Evolutionary conservation across 2,888 invertebrate species (phyloP).

Genomic region (Heliconius ismenius): DNA sequence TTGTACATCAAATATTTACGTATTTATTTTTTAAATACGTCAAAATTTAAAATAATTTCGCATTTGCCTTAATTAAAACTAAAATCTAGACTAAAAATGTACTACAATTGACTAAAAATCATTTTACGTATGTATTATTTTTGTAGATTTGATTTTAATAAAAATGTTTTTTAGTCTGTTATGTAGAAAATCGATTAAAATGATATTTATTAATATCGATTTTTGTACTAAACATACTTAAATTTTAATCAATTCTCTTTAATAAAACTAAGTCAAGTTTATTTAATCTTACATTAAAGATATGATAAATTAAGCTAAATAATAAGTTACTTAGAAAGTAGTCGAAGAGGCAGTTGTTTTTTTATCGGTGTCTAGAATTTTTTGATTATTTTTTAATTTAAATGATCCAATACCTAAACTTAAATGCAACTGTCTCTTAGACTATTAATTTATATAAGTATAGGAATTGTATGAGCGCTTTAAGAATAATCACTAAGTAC

Average conservation of each 20-base stretch:
- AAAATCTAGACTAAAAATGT: background rate
- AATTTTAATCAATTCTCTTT: slow-evolving; percentile 12
- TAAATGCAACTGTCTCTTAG: slow-evolving; percentile 4
- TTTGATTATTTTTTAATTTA: too few species aligned
- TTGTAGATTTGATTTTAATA: background rate
- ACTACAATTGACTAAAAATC: background rate
- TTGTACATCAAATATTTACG: background rate
- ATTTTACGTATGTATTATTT: background rate
- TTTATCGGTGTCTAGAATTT: background rate
- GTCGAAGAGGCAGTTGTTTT: background rate
- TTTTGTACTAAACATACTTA: slow-evolving; percentile 4
- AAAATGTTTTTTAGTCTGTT: background rate
- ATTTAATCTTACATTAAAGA: slow-evolving; percentile 2
- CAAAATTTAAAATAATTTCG: background rate
- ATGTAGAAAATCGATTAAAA: background rate
- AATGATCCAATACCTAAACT: background rate
- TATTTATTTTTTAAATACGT: background rate
- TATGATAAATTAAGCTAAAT: slow-evolving; percentile 12
- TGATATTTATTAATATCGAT: background rate
- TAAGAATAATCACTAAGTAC: background rate
- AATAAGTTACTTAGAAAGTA: background rate
- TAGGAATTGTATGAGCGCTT: slow-evolving; percentile 10
- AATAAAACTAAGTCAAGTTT: background rate
- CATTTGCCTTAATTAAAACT: background rate
- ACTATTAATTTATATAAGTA: background rate